Evolutionary conservation across 2,113 vertebrate species (phyloP).

Genomic region (Mugil cephalus): DNA sequence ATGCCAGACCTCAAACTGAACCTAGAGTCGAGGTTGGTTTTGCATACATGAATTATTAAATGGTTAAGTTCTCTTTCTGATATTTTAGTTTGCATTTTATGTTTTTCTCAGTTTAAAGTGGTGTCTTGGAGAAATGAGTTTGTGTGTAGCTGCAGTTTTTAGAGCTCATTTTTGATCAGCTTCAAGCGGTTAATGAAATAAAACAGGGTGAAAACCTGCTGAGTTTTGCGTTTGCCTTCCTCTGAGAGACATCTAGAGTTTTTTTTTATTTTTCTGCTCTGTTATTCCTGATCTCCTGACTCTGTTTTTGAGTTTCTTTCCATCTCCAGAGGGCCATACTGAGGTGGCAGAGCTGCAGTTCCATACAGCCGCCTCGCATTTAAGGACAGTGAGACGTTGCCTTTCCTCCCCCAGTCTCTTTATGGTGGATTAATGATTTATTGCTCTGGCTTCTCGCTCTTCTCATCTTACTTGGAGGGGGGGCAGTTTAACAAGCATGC

Average conservation of each 20-base stretch:
- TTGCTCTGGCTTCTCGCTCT: constrained; percentile 36
- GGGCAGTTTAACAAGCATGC: constrained; percentile 54
- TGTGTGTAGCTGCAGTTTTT: neutral
- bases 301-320: neutral
- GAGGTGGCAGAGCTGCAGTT: neutral
- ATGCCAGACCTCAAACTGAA: constrained; percentile 50
- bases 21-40: constrained; percentile 29
- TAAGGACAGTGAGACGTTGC: constrained; percentile 17
- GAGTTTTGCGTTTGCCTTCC: neutral
- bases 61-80: constrained; percentile 4
- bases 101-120: neutral
- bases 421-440: constrained; percentile 69
- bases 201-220: neutral
- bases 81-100: neutral
- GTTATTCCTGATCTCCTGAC: neutral
- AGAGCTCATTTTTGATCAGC: neutral
- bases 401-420: constrained; percentile 10
- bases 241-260: neutral
- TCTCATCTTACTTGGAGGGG: constrained; percentile 53
- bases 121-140: neutral
- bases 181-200: constrained; percentile 9
- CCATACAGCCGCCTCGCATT: constrained; percentile 17
- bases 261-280: no score
- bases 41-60: constrained; percentile 62
- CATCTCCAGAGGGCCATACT: neutral